Percentiles rank a stretch among this genome's conserved stretches.
phyloP scores from a whole-genome alignment of 37 sponge, comb jelly and placozoan species.

The Spongilla lacustris region DNA sequence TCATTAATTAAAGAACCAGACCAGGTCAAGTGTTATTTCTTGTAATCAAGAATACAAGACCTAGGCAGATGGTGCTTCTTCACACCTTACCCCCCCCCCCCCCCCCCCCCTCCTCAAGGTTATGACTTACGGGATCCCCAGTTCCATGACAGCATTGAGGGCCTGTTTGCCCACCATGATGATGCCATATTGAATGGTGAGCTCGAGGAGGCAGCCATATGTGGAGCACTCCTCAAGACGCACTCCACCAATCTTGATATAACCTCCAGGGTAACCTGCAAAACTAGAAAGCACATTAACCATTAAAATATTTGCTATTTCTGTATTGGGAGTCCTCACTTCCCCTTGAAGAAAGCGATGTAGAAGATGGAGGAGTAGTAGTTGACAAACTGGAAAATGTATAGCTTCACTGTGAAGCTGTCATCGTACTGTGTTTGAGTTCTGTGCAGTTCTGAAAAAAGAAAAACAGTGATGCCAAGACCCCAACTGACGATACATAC shows the following conservation, averaged over 20 bases:
- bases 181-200: slow-evolving; percentile 92
- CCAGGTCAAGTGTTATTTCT: too few relatives aligned
- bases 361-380: slow-evolving; percentile 92
- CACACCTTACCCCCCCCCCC: background rate
- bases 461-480: background rate
- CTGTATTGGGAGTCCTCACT: slow-evolving; percentile 63
- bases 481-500: too few relatives aligned
- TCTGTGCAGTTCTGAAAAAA: slow-evolving; percentile 88
- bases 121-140: slow-evolving; percentile 87
- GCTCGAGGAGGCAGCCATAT: slow-evolving; percentile 95
- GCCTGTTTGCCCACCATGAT: slow-evolving; percentile 95
- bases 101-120: too few relatives aligned
- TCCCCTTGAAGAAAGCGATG: slow-evolving; percentile 95
- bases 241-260: slow-evolving; percentile 59
- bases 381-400: slow-evolving; percentile 94
- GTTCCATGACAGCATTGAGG: slow-evolving; percentile 87
- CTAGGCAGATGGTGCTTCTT: too few relatives aligned
- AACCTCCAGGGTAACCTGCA: slow-evolving; percentile 85
- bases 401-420: slow-evolving; percentile 93
- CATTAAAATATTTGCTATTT: too few relatives aligned
- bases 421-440: slow-evolving; percentile 98
- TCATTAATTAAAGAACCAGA: too few relatives aligned
- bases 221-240: slow-evolving; percentile 96
- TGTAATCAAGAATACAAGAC: too few relatives aligned
- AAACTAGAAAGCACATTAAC: slow-evolving; percentile 39